These are phyloP conservation scores for Euwallacea similis DNA, from an alignment of 1,140 invertebrate genomes.

Conservation along the genomic window DNA sequence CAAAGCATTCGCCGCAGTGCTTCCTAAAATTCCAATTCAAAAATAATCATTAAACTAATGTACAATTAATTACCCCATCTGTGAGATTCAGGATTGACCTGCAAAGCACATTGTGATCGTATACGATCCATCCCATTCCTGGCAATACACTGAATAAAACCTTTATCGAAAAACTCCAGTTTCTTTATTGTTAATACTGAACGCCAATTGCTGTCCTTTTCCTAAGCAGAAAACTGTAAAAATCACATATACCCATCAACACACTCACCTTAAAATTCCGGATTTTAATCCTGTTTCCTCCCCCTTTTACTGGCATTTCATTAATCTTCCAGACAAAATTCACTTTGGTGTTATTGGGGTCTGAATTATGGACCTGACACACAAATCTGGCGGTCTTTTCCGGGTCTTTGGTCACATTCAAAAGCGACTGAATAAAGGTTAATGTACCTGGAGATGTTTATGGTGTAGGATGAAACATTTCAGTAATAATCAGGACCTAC, in stretches of 20 bases:
- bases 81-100: conserved; percentile 55
- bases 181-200: conserved; percentile 63
- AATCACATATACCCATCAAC: neutral
- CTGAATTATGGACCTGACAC: conserved; percentile 63
- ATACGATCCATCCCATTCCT: conserved; percentile 63
- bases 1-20: conserved; percentile 30
- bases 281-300: conserved; percentile 57
- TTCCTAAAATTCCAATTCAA: conserved; percentile 26
- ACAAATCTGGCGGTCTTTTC: conserved; percentile 64
- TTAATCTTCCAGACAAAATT: conserved; percentile 72
- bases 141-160: conserved; percentile 71
- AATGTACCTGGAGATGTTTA: conserved; percentile 48
- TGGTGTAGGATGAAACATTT: neutral
- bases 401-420: conserved; percentile 65
- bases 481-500: conserved; percentile 27
- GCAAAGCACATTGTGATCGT: conserved; percentile 62
- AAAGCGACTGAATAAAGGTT: conserved; percentile 55
- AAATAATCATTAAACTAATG: conserved; percentile 3
- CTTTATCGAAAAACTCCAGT: conserved; percentile 67
- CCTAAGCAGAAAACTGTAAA: conserved; percentile 27
- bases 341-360: conserved; percentile 53
- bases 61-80: conserved; percentile 35
- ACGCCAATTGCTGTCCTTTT: conserved; percentile 46
- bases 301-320: conserved; percentile 58
- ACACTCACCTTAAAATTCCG: conserved; percentile 50